A percentile compares a stretch with the other conserved stretches of the same genome.
phyloP scores from a whole-genome alignment of 2,888 invertebrate species.

The Sipunculus nudus region DNA sequence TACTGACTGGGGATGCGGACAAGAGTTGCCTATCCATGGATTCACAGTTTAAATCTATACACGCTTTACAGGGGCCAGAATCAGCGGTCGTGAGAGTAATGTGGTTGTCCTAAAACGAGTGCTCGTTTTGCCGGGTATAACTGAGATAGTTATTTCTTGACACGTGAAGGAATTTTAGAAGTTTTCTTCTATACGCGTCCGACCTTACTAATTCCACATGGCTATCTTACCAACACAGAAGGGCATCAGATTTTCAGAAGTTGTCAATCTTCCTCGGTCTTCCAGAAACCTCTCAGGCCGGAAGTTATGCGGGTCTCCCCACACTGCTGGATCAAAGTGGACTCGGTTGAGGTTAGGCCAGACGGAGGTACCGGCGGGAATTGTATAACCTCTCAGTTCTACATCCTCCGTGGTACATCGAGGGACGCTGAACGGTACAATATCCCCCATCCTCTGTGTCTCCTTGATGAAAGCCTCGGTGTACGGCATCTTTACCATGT shows the following conservation, averaged over 20 bases:
- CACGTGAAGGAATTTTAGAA: no score
- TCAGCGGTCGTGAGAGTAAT: no score
- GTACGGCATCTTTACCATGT: constrained; percentile 18
- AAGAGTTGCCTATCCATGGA: no score
- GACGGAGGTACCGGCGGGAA: constrained; percentile 12
- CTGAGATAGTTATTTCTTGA: no score
- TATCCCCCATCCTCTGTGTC: constrained; percentile 35
- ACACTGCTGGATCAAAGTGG: constrained; percentile 6
- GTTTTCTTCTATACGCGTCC: no score
- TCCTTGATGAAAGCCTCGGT: constrained; percentile 43
- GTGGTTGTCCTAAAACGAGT: no score
- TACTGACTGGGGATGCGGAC: no score
- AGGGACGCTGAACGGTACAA: constrained; percentile 46
- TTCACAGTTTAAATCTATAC: no score
- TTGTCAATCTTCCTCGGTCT: constrained; percentile 2
- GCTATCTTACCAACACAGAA: constrained; percentile 16
- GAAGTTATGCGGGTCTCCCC: constrained; percentile 7
- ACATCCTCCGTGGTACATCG: constrained; percentile 25
- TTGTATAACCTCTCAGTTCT: constrained; percentile 8
- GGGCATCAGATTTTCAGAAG: constrained; percentile 9
- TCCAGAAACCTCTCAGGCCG: constrained; percentile 9
- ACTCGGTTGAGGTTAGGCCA: constrained; percentile 12
- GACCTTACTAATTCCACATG: no score
- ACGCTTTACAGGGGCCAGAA: no score
- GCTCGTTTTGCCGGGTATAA: no score